Evolutionary conservation across 1,140 invertebrate genomes (phyloP), one percentile per base, ranked within the genome.

Genomic region (Drosophila carrolli): DNA sequence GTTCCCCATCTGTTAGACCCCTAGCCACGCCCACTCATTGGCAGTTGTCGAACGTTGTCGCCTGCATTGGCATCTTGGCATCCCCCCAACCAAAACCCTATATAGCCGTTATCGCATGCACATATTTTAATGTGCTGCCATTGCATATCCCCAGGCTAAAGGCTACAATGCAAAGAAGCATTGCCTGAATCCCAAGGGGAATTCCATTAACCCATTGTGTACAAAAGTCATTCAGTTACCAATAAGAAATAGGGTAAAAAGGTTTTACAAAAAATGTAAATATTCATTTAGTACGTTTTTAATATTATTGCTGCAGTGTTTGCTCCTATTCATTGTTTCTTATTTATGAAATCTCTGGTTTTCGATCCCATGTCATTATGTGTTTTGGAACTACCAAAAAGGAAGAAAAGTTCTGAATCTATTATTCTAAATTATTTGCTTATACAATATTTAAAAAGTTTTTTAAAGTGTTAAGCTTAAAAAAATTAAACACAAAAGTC

Each of bases 61-160:
- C 63, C 82, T 71, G 59, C 65, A 81, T 67, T 82, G 62, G 71
- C 71, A 62, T 40, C 61, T 43, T 54, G 47, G 58, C 79, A 59
- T 35, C 54, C 43, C 27, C 5, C 23, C 59, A 58, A 4, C n/a
- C n/a, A n/a, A n/a, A 29, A 5, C 16, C 23, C 43, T 37, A 4
- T 14, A 4, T 40, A 38, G 46, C 47, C 40, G 35, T 55, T 57
- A 68, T 77, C 50, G 75, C 65, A 78, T 67, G 75, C 61, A 75
- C 46, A 76, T 79, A 86, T 86, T 83, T 88, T 88, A 86, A 86
- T 86, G 75, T 88, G 79, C 83, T 86, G 53, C 79, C 78, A 76
- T 63, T 66, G 75, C 79, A 76, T 68, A 79, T 88, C 62, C 61
- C 55, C 32, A 11, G 41, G 56, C 54, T 40, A 58, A 54, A 55